phyloP scores from a whole-genome alignment of 2,888 invertebrate species.

The Diarsia dahlii region DNA sequence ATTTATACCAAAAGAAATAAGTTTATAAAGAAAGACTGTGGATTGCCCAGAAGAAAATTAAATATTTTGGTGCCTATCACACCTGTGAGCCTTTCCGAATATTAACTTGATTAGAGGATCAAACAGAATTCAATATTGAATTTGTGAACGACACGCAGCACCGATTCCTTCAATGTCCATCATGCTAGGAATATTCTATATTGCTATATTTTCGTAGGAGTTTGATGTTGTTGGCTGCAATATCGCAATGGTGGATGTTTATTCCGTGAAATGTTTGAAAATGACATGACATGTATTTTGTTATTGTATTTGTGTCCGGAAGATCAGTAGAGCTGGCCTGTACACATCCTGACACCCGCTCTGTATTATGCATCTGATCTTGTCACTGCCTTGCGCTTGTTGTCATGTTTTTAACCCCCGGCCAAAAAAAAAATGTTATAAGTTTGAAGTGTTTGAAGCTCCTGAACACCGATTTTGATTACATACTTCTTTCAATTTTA shows the following conservation, averaged over 20 bases:
- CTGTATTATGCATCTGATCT: conserved; percentile 9
- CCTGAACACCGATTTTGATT: no score
- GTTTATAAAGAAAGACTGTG: neutral
- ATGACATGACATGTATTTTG: conserved; percentile 34
- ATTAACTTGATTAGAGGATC: conserved; percentile 30
- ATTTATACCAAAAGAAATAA: conserved; percentile 6
- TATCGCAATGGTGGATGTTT: conserved; percentile 31
- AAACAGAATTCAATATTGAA: conserved; percentile 40
- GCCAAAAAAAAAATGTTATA: neutral
- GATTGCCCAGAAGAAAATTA: neutral
- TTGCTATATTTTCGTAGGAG: conserved; percentile 30
- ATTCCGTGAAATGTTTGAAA: conserved; percentile 40
- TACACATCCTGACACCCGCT: neutral
- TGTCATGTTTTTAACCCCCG: neutral
- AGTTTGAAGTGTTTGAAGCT: neutral
- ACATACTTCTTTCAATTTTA: no score
- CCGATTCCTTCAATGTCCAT: conserved; percentile 17
- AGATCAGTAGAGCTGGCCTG: conserved; percentile 13
- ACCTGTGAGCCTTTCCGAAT: conserved; percentile 23
- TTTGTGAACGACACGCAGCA: conserved; percentile 9
- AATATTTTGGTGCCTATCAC: conserved; percentile 1
- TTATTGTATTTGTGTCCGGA: conserved; percentile 2
- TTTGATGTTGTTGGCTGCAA: conserved; percentile 27
- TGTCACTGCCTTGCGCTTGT: conserved; percentile 1
- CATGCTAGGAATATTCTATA: conserved; percentile 6